These are phyloP conservation scores for Drosophila subquinaria DNA, from an alignment of 2,888 invertebrate genomes.

Conservation along the genomic window DNA sequence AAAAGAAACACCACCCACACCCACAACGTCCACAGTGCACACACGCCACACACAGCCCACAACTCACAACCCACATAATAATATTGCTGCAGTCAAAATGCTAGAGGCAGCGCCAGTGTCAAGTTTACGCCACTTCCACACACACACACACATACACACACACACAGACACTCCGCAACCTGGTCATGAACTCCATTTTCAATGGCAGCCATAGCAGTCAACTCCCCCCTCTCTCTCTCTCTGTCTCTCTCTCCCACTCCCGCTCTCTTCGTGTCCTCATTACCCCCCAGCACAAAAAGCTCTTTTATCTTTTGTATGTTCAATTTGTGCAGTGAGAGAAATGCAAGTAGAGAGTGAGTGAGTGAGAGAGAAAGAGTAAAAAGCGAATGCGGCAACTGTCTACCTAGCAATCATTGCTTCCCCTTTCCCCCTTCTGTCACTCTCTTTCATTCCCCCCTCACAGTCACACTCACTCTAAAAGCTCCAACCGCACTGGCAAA, in stretches of 20 bases:
- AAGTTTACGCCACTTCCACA: slow-evolving; percentile 72
- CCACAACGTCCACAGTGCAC: slow-evolving; percentile 7
- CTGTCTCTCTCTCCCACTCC: background rate
- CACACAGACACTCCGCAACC: slow-evolving; percentile 22
- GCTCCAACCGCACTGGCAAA: slow-evolving; percentile 30
- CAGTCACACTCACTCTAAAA: slow-evolving; percentile 13
- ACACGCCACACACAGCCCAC: slow-evolving; percentile 3
- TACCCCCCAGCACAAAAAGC: slow-evolving; percentile 59
- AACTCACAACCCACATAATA: slow-evolving; percentile 31
- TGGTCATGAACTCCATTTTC: slow-evolving; percentile 82
- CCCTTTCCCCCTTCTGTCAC: slow-evolving; percentile 5
- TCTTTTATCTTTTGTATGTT: slow-evolving; percentile 72
- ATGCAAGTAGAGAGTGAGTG: background rate
- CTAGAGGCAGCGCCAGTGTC: slow-evolving; percentile 73
- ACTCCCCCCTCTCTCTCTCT: slow-evolving; percentile 4
- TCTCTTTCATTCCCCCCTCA: background rate
- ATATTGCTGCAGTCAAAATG: slow-evolving; percentile 17
- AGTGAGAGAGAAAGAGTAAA: slow-evolving; percentile 22
- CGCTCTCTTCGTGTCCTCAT: background rate
- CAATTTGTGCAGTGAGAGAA: slow-evolving; percentile 63
- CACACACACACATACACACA: slow-evolving; percentile 13
- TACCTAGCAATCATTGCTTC: slow-evolving; percentile 35
- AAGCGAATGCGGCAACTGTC: slow-evolving; percentile 57
- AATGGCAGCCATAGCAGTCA: slow-evolving; percentile 70
- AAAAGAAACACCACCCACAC: slow-evolving; percentile 7